These are phyloP conservation scores for Xenus cinereus DNA, from an alignment of 2,113 vertebrate species.

Conservation along the genomic window DNA sequence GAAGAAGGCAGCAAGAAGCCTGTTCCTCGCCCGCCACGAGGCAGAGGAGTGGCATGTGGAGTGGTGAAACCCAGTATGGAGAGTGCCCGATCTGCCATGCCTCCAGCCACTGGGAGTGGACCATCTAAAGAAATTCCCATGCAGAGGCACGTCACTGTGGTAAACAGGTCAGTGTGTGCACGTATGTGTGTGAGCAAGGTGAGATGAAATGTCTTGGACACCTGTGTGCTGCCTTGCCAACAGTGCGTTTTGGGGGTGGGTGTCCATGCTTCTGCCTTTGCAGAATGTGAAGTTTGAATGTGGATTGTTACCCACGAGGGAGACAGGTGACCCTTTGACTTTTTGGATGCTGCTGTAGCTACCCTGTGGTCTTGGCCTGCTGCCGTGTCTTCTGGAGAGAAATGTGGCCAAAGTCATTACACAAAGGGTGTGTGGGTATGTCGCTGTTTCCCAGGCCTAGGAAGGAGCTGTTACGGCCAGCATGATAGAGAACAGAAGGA, in stretches of 20 bases:
- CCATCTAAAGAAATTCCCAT: slow-evolving; percentile 36
- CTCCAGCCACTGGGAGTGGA: slow-evolving; percentile 56
- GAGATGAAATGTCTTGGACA: no score
- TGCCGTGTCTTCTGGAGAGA: not conserved
- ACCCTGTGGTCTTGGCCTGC: not conserved
- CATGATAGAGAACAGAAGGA: not conserved
- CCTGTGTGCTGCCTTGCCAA: no score
- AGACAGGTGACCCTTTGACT: not conserved
- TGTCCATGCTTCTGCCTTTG: accelerated
- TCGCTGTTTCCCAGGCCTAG: not conserved
- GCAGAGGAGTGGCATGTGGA: not conserved
- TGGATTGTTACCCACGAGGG: not conserved
- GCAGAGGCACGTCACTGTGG: slow-evolving; percentile 62
- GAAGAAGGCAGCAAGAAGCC: slow-evolving; percentile 58
- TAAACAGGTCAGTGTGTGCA: slow-evolving; percentile 59
- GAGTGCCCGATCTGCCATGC: not conserved
- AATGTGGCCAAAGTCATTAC: not conserved
- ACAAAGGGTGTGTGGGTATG: accelerated
- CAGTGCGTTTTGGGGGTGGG: accelerated
- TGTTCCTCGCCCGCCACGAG: slow-evolving; percentile 11
- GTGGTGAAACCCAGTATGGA: slow-evolving; percentile 40
- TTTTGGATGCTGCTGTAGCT: not conserved
- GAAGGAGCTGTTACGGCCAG: not conserved
- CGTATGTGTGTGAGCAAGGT: not conserved
- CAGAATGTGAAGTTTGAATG: not conserved